Percentiles rank a stretch among this genome's conserved stretches.
These are phyloP conservation scores for Rhagonycha lutea DNA, from an alignment of 2,888 invertebrate species.

Conservation along the genomic window DNA sequence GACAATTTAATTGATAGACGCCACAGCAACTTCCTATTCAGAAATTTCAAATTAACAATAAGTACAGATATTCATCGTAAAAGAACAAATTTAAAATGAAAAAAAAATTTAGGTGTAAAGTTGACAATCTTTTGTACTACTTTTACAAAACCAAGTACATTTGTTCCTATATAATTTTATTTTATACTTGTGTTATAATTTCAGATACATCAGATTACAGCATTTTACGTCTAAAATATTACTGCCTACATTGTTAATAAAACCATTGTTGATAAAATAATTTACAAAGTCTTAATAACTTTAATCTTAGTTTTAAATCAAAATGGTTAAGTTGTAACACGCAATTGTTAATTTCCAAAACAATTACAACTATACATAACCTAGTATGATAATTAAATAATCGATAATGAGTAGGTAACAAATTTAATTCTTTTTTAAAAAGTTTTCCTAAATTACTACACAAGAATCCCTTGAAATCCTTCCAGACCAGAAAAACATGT, in stretches of 20 bases:
- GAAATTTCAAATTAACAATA: neutral
- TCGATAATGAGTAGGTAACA: neutral
- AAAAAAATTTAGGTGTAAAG: neutral
- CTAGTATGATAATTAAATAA: neutral
- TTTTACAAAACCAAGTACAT: neutral
- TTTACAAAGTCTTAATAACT: neutral
- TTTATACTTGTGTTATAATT: neutral
- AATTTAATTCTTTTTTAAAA: neutral
- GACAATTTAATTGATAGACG: neutral
- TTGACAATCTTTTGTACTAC: neutral
- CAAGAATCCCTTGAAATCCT: no score
- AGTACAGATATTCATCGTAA: neutral
- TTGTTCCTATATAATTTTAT: neutral
- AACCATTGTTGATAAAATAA: neutral
- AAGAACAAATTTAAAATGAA: neutral
- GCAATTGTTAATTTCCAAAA: neutral
- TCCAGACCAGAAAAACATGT: no score
- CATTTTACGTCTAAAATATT: neutral
- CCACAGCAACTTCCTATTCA: neutral
- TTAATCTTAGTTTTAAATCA: neutral
- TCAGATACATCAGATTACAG: neutral
- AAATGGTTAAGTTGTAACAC: neutral
- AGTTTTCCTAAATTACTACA: no score
- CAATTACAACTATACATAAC: neutral
- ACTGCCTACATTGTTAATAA: neutral